Percentiles rank a stretch among this genome's conserved stretches.
These are phyloP conservation scores for Vespertilio murinus DNA, from an alignment of 2,797 vertebrate genomes.

Conservation along the genomic window DNA sequence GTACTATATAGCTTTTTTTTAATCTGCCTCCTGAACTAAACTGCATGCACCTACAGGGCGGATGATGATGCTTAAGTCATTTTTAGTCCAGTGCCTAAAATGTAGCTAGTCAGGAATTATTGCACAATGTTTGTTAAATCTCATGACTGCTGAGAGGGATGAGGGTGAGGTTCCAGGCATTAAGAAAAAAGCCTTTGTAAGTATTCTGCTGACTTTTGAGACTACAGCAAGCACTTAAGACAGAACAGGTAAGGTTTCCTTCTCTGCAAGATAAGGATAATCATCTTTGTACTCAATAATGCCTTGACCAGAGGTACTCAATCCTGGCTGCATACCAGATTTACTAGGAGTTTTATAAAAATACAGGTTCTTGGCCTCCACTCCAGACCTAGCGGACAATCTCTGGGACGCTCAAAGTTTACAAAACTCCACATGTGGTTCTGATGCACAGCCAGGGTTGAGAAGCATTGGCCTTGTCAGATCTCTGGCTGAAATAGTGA, in stretches of 20 bases:
- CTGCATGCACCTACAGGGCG: neutral
- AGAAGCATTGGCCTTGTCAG: neutral
- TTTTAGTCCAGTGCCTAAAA: neutral
- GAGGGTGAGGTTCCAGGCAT: neutral
- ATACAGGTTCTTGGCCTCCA: neutral
- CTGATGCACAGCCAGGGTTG: neutral
- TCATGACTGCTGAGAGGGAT: neutral
- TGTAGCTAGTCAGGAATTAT: neutral
- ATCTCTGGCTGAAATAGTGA: neutral
- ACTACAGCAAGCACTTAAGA: neutral
- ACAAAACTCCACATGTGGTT: constrained; percentile 27
- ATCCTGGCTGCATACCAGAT: neutral
- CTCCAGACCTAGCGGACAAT: neutral
- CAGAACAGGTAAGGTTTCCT: constrained; percentile 11
- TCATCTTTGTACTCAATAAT: neutral
- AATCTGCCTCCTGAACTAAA: neutral
- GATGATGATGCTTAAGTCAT: neutral
- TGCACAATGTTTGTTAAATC: constrained; percentile 2
- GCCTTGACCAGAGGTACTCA: neutral
- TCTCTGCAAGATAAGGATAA: constrained; percentile 38
- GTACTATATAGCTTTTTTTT: neutral
- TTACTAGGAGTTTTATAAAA: constrained; percentile 45
- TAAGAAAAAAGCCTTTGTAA: neutral
- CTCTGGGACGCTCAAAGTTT: neutral
- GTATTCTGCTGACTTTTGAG: neutral